Evolutionary conservation across 2,113 vertebrate species (phyloP).

Genomic region (Tinamus guttatus): DNA sequence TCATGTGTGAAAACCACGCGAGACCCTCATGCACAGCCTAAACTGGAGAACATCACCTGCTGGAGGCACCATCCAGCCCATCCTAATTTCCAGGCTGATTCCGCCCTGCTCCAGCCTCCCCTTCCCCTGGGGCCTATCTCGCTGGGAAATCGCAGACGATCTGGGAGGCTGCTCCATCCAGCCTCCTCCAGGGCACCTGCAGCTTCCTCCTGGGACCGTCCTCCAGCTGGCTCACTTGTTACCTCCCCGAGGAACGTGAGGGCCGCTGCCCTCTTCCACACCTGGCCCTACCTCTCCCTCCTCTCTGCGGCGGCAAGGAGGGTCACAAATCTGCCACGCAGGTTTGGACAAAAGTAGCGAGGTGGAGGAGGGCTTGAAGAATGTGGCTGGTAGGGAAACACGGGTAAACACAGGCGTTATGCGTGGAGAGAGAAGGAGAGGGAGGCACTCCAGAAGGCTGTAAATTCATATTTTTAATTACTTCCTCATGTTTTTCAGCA

Average conservation of each 20-base stretch:
- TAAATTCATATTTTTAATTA: slow-evolving; percentile 79
- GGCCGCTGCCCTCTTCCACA: not conserved
- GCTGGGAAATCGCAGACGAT: slow-evolving; percentile 62
- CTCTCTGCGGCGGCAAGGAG: not conserved
- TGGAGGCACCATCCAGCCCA: slow-evolving; percentile 38
- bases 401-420: slow-evolving; percentile 37
- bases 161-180: slow-evolving; percentile 57
- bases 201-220: slow-evolving; percentile 59
- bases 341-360: not conserved
- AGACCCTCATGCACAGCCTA: not conserved
- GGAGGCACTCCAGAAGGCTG: slow-evolving; percentile 69
- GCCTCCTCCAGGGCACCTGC: slow-evolving; percentile 67
- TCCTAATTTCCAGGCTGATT: slow-evolving; percentile 52
- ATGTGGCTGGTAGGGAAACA: slow-evolving; percentile 9
- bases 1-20: not conserved
- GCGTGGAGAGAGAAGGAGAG: slow-evolving; percentile 28
- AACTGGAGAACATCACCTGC: not conserved
- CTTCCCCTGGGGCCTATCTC: slow-evolving; percentile 39
- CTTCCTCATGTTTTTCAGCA: slow-evolving; percentile 74
- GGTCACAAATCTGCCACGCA: not conserved
- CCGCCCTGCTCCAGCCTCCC: slow-evolving; percentile 21
- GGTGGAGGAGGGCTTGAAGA: slow-evolving; percentile 57
- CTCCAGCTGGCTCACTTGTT: not conserved
- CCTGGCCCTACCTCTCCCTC: not conserved
- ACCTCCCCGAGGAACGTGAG: not conserved